A percentile compares a stretch with the other conserved stretches of the same genome.
Evolutionary conservation across 2,113 vertebrate genomes (phyloP).

Genomic region (Oostethus manadensis): DNA sequence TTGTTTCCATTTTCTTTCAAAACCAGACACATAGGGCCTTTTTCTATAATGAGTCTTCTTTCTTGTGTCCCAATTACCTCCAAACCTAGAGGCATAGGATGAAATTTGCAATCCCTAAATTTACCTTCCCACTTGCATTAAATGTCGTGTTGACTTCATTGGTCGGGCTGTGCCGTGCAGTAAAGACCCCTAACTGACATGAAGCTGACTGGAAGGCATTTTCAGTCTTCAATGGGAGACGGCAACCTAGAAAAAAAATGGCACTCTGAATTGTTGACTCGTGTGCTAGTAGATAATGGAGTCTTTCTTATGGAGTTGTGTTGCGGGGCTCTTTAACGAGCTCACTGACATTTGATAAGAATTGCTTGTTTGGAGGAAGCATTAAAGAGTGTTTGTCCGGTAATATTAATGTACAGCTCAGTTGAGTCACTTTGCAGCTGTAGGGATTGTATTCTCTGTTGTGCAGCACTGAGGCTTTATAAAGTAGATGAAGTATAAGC

Average conservation of each 20-base stretch:
- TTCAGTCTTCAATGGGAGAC: not conserved
- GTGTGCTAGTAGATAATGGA: not conserved
- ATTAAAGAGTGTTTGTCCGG: conserved; percentile 14
- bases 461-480: not conserved
- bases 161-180: too few relatives aligned
- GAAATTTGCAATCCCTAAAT: conserved; percentile 24
- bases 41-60: conserved; percentile 1
- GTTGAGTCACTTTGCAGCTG: not conserved
- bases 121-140: conserved; percentile 33
- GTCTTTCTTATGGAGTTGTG: conserved; percentile 1
- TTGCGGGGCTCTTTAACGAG: conserved; percentile 9
- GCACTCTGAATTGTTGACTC: not conserved
- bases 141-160: conserved; percentile 14
- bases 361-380: conserved; percentile 7
- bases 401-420: not conserved
- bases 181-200: conserved; percentile 10
- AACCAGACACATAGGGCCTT: not conserved
- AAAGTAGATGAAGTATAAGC: not conserved
- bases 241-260: not conserved
- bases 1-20: not conserved
- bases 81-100: conserved; percentile 16
- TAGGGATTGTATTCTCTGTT: not conserved
- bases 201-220: conserved; percentile 8
- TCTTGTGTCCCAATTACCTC: conserved; percentile 14
- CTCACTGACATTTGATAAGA: conserved; percentile 3